Conservation (phyloP, 2,797 vertebrate species). For the Arrhamphus sclerolepis region DNA sequence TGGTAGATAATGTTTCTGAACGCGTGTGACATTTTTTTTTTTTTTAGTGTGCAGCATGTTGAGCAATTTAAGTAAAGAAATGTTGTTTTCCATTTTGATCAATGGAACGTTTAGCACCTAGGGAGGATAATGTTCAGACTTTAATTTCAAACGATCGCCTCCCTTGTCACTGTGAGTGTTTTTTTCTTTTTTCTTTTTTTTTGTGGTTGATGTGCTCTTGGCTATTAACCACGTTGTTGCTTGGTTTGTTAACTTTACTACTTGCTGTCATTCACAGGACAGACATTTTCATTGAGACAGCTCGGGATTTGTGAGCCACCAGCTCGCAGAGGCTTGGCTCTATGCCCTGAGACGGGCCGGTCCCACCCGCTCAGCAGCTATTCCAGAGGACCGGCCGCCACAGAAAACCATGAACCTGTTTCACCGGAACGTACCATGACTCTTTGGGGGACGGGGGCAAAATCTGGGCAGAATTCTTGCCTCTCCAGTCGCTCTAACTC, state of each 20-base stretch:
- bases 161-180: conserved; percentile 22
- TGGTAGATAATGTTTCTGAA: no score
- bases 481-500: conserved; percentile 98
- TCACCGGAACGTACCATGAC: conserved; percentile 95
- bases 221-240: conserved; percentile 61
- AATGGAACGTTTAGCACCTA: conserved; percentile 28
- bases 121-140: conserved; percentile 40
- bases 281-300: conserved; percentile 98
- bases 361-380: conserved; percentile 90
- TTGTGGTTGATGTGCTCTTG: conserved; percentile 33
- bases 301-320: conserved; percentile 95
- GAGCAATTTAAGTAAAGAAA: no score
- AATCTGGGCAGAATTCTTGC: conserved; percentile 92
- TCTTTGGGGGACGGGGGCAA: conserved; percentile 94
- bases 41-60: no score
- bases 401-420: conserved; percentile 91
- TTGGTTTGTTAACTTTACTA: conserved; percentile 75
- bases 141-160: conserved; percentile 40
- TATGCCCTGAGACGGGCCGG: conserved; percentile 95
- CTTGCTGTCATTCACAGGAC: conserved; percentile 82
- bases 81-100: no score
- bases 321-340: conserved; percentile 91
- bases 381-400: conserved; percentile 87
- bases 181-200: no score
- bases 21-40: no score